Percentiles rank a stretch among this genome's conserved stretches.
Evolutionary conservation across 2,113 vertebrate species (phyloP).

Genomic region (Brachypteracias leptosomus): DNA sequence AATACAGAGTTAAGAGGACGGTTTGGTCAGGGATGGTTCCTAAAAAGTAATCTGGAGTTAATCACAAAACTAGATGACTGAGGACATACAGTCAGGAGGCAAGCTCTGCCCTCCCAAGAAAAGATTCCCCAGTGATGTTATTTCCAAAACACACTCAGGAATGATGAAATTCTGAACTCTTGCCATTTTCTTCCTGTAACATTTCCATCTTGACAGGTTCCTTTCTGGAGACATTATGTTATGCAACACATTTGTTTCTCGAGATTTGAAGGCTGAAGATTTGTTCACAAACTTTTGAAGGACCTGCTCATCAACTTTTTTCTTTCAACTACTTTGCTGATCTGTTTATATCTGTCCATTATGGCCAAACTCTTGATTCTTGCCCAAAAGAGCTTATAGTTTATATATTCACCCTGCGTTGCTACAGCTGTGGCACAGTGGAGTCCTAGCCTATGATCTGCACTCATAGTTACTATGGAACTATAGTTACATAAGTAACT

Average conservation of each 20-base stretch:
- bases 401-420: not conserved
- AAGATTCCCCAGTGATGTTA: not conserved
- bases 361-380: not conserved
- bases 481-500: not conserved
- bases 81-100: not conserved
- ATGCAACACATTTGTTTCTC: not conserved
- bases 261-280: not conserved
- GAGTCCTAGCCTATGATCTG: not conserved
- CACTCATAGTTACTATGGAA: not conserved
- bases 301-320: not conserved
- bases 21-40: accelerated
- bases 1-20: not conserved
- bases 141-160: not conserved
- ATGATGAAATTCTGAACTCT: not conserved
- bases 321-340: not conserved
- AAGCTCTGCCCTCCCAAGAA: not conserved
- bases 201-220: not conserved
- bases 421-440: not conserved
- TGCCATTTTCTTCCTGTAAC: not conserved
- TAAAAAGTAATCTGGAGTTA: not conserved
- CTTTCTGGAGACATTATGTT: not conserved
- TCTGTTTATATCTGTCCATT: not conserved
- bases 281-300: not conserved
- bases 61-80: not conserved
- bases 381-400: not conserved